phyloP scores from a whole-genome alignment of 2,113 vertebrate species.

The Galbula dea region DNA sequence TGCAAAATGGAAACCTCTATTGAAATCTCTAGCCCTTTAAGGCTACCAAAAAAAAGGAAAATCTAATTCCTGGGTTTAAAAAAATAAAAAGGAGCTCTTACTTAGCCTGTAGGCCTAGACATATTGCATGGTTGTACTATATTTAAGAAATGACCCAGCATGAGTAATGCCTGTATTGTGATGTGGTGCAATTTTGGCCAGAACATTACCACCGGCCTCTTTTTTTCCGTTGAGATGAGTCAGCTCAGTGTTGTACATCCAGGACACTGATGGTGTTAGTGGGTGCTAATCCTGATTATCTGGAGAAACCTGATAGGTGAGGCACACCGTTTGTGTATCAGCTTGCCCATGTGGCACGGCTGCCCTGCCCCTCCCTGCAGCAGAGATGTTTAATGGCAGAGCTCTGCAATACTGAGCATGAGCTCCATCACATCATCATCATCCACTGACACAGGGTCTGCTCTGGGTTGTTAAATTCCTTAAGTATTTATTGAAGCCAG shows the following conservation, averaged over 20 bases:
- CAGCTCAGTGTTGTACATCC: background rate
- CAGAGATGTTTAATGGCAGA: background rate
- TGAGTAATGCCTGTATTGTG: conserved; percentile 25
- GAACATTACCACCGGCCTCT: background rate
- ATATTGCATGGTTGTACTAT: background rate
- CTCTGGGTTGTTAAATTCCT: conserved; percentile 32
- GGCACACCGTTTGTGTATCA: background rate
- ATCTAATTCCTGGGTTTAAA: background rate
- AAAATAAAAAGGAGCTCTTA: background rate
- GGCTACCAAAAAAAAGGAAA: background rate
- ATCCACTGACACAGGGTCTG: background rate
- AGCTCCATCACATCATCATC: conserved; percentile 30
- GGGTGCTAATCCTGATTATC: background rate
- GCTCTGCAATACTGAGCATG: background rate
- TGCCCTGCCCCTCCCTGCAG: background rate
- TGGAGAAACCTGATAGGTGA: background rate
- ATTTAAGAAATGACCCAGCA: conserved; percentile 29
- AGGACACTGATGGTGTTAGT: background rate
- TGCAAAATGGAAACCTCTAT: conserved; percentile 14
- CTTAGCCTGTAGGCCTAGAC: background rate
- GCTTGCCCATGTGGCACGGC: background rate
- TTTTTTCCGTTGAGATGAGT: conserved; percentile 27
- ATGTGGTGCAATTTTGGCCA: conserved; percentile 13
- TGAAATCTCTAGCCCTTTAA: background rate
- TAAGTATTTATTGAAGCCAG: conserved; percentile 65